Evolutionary conservation across 2,888 invertebrate species (phyloP), one percentile per base, ranked within the genome.

Genomic region (Poecilus cupreus): DNA sequence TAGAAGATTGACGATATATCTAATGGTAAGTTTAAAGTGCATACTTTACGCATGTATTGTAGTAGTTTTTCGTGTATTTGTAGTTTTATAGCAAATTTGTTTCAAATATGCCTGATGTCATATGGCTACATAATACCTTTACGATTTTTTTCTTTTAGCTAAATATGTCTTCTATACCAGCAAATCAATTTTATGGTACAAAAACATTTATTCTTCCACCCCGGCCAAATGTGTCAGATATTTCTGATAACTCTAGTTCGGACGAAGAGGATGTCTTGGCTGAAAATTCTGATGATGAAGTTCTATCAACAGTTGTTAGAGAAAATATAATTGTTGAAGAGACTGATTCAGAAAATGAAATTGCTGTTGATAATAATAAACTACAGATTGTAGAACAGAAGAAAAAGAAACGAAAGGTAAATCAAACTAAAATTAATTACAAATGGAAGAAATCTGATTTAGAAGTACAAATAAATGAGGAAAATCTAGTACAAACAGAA

Each of bases 101-200:
- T n/a, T n/a, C n/a, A n/a, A n/a, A n/a, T n/a, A n/a, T n/a, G n/a
- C n/a, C n/a, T n/a, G n/a, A n/a, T n/a, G n/a, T n/a, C n/a, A n/a
- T n/a, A n/a, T n/a, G n/a, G n/a, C n/a, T n/a, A n/a, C n/a, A n/a
- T n/a, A n/a, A n/a, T n/a, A n/a, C n/a, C n/a, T n/a, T n/a, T n/a
- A n/a, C n/a, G n/a, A n/a, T n/a, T n/a, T n/a, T n/a, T n/a, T n/a
- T n/a, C n/a, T n/a, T n/a, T n/a, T n/a, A n/a, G n/a, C n/a, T n/a
- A n/a, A n/a, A n/a, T n/a, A n/a, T n/a, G n/a, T n/a, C n/a, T n/a
- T n/a, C n/a, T n/a, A n/a, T n/a, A n/a, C n/a, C n/a, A n/a, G n/a
- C n/a, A n/a, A n/a, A n/a, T n/a, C n/a, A n/a, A 72, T 72, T 72
- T 72, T 43, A 72, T 39, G 72, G 72, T 13, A 72, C 13, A 72